Conservation (phyloP, 2,888 invertebrate species). For the Pseudolycoriella hygida region DNA sequence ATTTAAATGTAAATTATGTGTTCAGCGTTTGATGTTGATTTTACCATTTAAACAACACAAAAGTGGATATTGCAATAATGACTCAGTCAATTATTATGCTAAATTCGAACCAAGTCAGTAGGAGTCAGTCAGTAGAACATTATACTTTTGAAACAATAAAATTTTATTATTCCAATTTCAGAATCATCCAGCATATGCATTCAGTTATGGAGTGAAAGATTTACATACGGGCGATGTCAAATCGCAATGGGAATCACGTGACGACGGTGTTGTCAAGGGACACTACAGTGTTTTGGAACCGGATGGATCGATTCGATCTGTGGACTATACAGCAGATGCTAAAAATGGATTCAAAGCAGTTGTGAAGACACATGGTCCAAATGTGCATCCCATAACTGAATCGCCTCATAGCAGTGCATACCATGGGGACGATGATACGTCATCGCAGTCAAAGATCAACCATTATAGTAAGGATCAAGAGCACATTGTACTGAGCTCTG, state of each 20-base stretch:
- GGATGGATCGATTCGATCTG: constrained; percentile 39
- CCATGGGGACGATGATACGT: constrained; percentile 16
- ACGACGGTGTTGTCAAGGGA: constrained; percentile 34
- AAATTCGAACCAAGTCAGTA: no score
- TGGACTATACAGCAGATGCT: constrained; percentile 37
- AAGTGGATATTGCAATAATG: background rate
- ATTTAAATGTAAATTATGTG: no score
- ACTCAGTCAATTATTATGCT: no score
- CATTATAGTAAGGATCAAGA: constrained; percentile 29
- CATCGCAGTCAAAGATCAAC: constrained; percentile 28
- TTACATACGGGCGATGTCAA: constrained; percentile 37
- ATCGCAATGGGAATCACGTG: constrained; percentile 38
- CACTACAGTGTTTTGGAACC: constrained; percentile 48
- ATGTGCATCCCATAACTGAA: constrained; percentile 25
- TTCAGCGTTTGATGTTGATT: no score
- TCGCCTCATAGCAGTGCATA: constrained; percentile 13
- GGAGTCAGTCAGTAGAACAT: no score
- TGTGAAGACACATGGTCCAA: constrained; percentile 31
- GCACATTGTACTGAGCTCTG: constrained; percentile 27
- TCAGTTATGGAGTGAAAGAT: constrained; percentile 40
- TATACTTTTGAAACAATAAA: no score
- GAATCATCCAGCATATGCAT: constrained; percentile 35
- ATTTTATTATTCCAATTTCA: constrained; percentile 11
- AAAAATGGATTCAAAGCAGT: constrained; percentile 36
- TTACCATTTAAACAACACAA: no score